A percentile compares a stretch with the other conserved stretches of the same genome.
phyloP scores from a whole-genome alignment of 2,888 invertebrate genomes.

The Pseudococcus jackbeardsleyi region DNA sequence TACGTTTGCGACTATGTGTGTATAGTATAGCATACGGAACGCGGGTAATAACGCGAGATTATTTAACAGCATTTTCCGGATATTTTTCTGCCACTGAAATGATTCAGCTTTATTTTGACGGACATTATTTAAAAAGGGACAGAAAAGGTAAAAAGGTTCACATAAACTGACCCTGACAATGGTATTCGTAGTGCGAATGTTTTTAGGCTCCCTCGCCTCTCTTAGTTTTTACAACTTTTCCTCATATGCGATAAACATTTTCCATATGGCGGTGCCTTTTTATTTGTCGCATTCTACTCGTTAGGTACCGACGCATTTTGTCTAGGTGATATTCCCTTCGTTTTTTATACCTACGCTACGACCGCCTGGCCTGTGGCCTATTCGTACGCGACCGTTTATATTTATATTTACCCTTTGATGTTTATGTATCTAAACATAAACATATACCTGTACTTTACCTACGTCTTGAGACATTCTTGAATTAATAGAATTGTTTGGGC shows the following conservation, averaged over 20 bases:
- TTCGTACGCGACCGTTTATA: too few species aligned
- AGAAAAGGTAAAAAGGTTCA: conserved; percentile 63
- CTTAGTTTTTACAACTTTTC: conserved; percentile 61
- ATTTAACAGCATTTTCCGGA: conserved; percentile 44
- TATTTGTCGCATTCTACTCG: conserved; percentile 52
- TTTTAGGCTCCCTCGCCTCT: conserved; percentile 41
- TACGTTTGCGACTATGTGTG: background rate
- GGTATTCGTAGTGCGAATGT: conserved; percentile 62
- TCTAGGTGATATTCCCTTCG: conserved; percentile 16
- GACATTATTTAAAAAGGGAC: conserved; percentile 65
- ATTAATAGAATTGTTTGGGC: too few species aligned
- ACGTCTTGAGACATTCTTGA: too few species aligned
- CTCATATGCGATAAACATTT: conserved; percentile 58
- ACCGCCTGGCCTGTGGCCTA: too few species aligned
- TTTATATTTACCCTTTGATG: too few species aligned
- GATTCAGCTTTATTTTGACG: conserved; percentile 63
- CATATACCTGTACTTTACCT: too few species aligned
- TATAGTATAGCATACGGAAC: background rate
- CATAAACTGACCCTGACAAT: conserved; percentile 64
- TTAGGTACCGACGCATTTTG: background rate
- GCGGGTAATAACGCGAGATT: conserved; percentile 52
- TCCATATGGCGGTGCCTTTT: conserved; percentile 62
- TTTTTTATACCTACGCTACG: background rate
- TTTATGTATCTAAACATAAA: too few species aligned
- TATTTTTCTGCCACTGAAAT: conserved; percentile 61